These are phyloP conservation scores for Parapsyche elsis DNA, from an alignment of 1,140 invertebrate genomes.

Conservation along the genomic window DNA sequence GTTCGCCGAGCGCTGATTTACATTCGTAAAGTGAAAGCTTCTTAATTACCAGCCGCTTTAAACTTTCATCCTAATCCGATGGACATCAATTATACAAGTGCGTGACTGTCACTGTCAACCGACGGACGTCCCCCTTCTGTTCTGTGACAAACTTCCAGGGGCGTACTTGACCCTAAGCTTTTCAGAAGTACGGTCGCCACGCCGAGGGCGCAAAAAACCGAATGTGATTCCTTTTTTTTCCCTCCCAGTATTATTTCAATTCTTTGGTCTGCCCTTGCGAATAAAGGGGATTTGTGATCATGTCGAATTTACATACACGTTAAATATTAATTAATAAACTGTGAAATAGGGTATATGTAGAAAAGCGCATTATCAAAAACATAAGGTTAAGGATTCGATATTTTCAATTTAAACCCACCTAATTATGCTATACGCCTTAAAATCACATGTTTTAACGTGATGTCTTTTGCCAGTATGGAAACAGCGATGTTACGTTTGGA, in stretches of 20 bases:
- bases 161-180: slow-evolving; percentile 5
- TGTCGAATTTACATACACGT: no score
- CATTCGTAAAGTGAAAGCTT: slow-evolving; percentile 31
- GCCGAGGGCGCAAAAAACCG: not conserved
- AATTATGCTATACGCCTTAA: no score
- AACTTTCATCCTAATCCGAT: slow-evolving; percentile 40
- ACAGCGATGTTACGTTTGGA: no score
- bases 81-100: slow-evolving; percentile 40
- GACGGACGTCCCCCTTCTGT: slow-evolving; percentile 1
- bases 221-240: not conserved
- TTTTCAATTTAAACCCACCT: no score
- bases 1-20: slow-evolving; percentile 3
- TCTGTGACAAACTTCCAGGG: not conserved
- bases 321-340: no score
- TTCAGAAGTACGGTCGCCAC: not conserved
- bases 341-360: no score
- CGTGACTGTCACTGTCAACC: slow-evolving; percentile 40
- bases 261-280: not conserved
- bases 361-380: no score
- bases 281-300: not conserved
- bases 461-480: no score
- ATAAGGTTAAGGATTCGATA: no score
- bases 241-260: not conserved
- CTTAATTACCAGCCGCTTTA: slow-evolving; percentile 34
- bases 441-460: no score